Evolutionary conservation across 2,797 vertebrate genomes (phyloP), one percentile per base, ranked within the genome.

Genomic region (Lacerta viridis): DNA sequence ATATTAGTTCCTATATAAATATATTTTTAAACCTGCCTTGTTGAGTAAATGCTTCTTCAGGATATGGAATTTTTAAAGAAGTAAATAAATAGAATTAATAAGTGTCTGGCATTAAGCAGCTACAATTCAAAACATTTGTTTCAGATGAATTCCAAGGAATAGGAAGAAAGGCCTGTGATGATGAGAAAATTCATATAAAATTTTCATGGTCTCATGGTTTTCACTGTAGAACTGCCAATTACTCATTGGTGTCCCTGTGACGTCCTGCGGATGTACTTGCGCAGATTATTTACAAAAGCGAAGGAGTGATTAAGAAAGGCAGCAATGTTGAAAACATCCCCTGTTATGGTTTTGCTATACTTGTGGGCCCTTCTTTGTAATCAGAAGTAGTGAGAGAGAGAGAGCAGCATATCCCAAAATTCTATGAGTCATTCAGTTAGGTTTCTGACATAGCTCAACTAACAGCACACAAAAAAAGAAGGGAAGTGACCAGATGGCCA

Each of bases 261-360:
- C 92, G 84, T 96, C 94, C 92, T 92, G 92, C 94, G 96, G 93
- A 96, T 94, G 93, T 95, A 80, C 93, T 95, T 95, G 93, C 81
- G 7, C 95, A 94, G 92, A 95, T 95, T 97, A 96, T 97, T 97
- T 97, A 96, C 94, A 96, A 96, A 93, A 96, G 88, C 88, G 91
- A 92, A 96, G 95, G 93, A 93, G 91, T 94, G 95, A 96, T 97
- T 97, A 97, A 95, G 95, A 95, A 95, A 95, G 94, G 91, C 91
- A 95, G 77, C 59, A 79, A 95, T 81, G 87, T 77, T 93, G 92
- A 94, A 96, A 97, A 96, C 92, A 94, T 96, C 92, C 90, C 93
- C 93, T 89, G 91, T 92, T 93, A 93, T 97, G 93, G 94, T 97
- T 94, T 94, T 94, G 89, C 94, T 97, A 96, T 74, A 92, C 91